Percentiles rank a stretch among this genome's conserved stretches.
Evolutionary conservation across 2,888 invertebrate genomes (phyloP).

Genomic region (Dryobota labecula): DNA sequence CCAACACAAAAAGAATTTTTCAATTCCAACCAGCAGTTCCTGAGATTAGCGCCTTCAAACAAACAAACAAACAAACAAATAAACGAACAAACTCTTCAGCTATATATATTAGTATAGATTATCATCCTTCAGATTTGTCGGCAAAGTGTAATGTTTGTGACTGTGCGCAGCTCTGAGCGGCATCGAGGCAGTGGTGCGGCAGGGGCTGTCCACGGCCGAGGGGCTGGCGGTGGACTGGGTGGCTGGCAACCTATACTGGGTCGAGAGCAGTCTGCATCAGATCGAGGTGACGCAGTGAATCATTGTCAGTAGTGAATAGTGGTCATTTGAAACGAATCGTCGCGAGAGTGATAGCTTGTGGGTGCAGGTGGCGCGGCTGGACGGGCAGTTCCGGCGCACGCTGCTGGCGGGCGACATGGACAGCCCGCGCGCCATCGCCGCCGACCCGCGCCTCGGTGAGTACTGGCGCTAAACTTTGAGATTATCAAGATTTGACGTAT

Average conservation of each 20-base stretch:
- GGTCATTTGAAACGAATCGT: too few species aligned
- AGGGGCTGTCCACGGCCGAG: slow-evolving; percentile 96
- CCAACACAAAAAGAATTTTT: too few species aligned
- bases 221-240: slow-evolving; percentile 97
- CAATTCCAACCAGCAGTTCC: too few species aligned
- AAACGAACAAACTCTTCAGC: too few species aligned
- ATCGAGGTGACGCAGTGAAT: slow-evolving; percentile 92
- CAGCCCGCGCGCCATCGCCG: slow-evolving; percentile 95
- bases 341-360: too few species aligned
- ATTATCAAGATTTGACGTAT: too few species aligned
- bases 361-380: slow-evolving; percentile 80
- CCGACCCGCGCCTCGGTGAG: slow-evolving; percentile 94
- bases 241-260: slow-evolving; percentile 96
- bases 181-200: slow-evolving; percentile 95
- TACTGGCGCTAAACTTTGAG: background rate
- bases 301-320: too few species aligned
- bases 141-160: too few species aligned
- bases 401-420: slow-evolving; percentile 95
- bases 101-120: too few species aligned
- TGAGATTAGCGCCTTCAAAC: too few species aligned
- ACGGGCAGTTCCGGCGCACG: slow-evolving; percentile 94
- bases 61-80: too few species aligned
- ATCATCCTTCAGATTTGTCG: too few species aligned
- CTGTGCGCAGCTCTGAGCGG: slow-evolving; percentile 91
- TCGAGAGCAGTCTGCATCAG: slow-evolving; percentile 95